Evolutionary conservation across 53 echinoderm and acorn worm genomes (phyloP).

Genomic region (Arbacia lixula): DNA sequence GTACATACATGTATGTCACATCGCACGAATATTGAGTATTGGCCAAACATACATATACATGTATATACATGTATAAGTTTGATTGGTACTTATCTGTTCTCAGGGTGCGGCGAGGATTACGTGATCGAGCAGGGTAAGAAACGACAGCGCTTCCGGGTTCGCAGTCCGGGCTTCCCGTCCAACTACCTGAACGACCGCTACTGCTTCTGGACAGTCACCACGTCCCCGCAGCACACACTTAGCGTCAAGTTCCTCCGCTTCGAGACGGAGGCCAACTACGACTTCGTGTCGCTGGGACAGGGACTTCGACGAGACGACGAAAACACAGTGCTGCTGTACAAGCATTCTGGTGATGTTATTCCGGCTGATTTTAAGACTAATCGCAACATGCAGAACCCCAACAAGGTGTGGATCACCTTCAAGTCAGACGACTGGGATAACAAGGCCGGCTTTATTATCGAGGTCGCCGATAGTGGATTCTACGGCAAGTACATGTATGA

Average conservation of each 20-base stretch:
- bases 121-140: constrained; percentile 61
- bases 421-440: constrained; percentile 77
- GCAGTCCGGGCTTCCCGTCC: constrained; percentile 68
- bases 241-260: constrained; percentile 75
- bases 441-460: constrained; percentile 65
- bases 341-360: constrained; percentile 48
- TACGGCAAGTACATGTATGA: no score
- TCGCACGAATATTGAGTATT: no score
- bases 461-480: constrained; percentile 64
- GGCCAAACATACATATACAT: no score
- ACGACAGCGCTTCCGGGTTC: constrained; percentile 52
- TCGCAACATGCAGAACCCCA: constrained; percentile 16
- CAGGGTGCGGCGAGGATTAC: constrained; percentile 88
- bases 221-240: constrained; percentile 61
- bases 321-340: constrained; percentile 53
- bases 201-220: constrained; percentile 91
- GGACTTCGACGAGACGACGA: constrained; percentile 63
- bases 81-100: not conserved
- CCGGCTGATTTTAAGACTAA: constrained; percentile 12
- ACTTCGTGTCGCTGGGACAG: constrained; percentile 81
- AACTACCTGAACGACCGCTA: constrained; percentile 76
- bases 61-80: no score
- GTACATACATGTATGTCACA: no score
- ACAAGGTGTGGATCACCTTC: constrained; percentile 68
- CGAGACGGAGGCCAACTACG: constrained; percentile 85